These are phyloP conservation scores for Aricia artaxerxes DNA, from an alignment of 2,888 invertebrate species.

Conservation along the genomic window DNA sequence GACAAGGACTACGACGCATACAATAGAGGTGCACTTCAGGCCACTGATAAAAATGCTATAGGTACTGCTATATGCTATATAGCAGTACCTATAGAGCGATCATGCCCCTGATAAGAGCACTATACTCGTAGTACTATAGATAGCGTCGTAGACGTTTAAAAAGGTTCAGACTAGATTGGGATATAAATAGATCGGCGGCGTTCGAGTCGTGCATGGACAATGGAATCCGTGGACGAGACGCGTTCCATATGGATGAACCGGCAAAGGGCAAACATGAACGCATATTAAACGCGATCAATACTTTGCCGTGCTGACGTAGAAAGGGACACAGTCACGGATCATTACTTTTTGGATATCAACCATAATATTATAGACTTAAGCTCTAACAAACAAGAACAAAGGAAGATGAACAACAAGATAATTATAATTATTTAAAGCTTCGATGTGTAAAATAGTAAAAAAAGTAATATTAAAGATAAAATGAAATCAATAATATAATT, in stretches of 20 bases:
- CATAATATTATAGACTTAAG: neutral
- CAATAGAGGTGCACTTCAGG: neutral
- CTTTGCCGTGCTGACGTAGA: neutral
- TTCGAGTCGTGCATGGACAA: constrained; percentile 62
- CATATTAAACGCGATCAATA: constrained; percentile 45
- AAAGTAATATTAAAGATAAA: neutral
- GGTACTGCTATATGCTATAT: neutral
- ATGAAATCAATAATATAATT: neutral
- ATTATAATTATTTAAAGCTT: neutral
- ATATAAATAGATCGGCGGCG: constrained; percentile 69
- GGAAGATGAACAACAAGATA: neutral
- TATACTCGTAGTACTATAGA: neutral
- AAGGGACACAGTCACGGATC: constrained; percentile 2
- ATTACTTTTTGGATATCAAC: neutral
- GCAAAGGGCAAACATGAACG: constrained; percentile 64
- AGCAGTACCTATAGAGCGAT: neutral
- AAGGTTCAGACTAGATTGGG: constrained; percentile 37
- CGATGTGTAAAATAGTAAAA: neutral
- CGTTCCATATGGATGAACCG: constrained; percentile 76
- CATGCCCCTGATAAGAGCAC: neutral
- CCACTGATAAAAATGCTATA: neutral
- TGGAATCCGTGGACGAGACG: constrained; percentile 73
- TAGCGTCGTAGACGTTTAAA: neutral
- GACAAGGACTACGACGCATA: constrained; percentile 3
- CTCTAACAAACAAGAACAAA: neutral